These are phyloP conservation scores for Lethocerus indicus DNA, from an alignment of 1,140 invertebrate species.

Conservation along the genomic window DNA sequence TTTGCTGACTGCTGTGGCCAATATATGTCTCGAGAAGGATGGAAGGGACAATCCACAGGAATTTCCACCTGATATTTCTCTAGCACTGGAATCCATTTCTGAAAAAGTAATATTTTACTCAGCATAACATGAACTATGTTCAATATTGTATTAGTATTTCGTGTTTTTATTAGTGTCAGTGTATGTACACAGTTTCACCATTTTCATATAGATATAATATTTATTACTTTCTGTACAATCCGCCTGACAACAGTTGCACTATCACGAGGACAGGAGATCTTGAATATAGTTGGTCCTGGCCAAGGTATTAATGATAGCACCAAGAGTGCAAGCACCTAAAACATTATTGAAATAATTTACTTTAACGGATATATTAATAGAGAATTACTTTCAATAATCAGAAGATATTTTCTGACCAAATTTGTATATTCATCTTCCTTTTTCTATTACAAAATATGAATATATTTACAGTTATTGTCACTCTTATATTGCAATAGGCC, in stretches of 20 bases:
- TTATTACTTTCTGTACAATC: conserved; percentile 57
- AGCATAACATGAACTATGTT: not conserved
- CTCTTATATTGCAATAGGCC: too few relatives aligned
- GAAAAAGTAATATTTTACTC: not conserved
- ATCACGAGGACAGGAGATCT: conserved; percentile 72
- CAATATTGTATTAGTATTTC: not conserved
- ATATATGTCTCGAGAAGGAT: conserved; percentile 71
- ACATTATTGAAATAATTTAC: too few relatives aligned
- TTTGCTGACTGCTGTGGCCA: conserved; percentile 66
- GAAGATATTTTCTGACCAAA: too few relatives aligned
- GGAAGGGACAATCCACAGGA: conserved; percentile 77
- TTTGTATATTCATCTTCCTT: too few relatives aligned
- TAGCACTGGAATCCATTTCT: conserved; percentile 78
- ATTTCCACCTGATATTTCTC: conserved; percentile 68
- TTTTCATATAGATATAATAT: too few relatives aligned
- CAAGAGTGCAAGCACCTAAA: conserved; percentile 55
- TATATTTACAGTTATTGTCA: too few relatives aligned
- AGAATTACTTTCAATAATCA: too few relatives aligned
- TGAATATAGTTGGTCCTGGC: conserved; percentile 69
- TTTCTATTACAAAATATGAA: too few relatives aligned
- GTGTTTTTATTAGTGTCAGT: not conserved
- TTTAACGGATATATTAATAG: too few relatives aligned
- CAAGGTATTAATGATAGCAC: conserved; percentile 68
- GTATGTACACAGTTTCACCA: too few relatives aligned
- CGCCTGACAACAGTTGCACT: conserved; percentile 74